These are phyloP conservation scores for Choreutis nemorana DNA, from an alignment of 2,888 invertebrate species.

Conservation along the genomic window DNA sequence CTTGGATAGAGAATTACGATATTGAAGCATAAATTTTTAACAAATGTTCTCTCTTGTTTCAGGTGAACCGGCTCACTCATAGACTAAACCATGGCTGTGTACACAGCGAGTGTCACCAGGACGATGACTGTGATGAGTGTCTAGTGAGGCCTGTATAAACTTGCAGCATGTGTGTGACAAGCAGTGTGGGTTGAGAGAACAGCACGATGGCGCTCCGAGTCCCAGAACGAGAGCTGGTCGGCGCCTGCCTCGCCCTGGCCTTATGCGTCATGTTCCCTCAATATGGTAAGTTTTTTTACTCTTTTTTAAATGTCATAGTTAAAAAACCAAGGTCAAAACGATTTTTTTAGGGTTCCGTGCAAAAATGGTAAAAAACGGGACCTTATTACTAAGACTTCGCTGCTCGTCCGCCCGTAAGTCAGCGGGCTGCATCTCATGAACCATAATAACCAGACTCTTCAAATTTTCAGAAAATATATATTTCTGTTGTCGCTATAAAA, in stretches of 20 bases:
- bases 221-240: constrained; percentile 49
- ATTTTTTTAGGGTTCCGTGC: no score
- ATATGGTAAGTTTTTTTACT: constrained; percentile 45
- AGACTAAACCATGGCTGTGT: constrained; percentile 30
- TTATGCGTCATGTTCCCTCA: constrained; percentile 56
- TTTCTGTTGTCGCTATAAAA: no score
- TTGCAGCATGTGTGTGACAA: constrained; percentile 51
- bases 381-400: no score
- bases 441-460: no score
- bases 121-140: constrained; percentile 12
- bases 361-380: no score
- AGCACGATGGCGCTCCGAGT: constrained; percentile 54
- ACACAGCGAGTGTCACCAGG: constrained; percentile 15
- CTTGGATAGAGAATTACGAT: no score
- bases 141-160: constrained; percentile 37
- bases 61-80: no score
- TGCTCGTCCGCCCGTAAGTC: no score
- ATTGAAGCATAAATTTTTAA: neutral
- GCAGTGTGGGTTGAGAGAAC: constrained; percentile 51
- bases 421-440: no score
- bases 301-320: no score
- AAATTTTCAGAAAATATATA: no score
- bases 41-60: constrained; percentile 22
- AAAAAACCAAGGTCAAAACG: no score
- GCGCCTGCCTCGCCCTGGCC: constrained; percentile 51